These are phyloP conservation scores for Exaiptasia diaphana DNA, from an alignment of 64 coral and sea anemone species.

Conservation along the genomic window DNA sequence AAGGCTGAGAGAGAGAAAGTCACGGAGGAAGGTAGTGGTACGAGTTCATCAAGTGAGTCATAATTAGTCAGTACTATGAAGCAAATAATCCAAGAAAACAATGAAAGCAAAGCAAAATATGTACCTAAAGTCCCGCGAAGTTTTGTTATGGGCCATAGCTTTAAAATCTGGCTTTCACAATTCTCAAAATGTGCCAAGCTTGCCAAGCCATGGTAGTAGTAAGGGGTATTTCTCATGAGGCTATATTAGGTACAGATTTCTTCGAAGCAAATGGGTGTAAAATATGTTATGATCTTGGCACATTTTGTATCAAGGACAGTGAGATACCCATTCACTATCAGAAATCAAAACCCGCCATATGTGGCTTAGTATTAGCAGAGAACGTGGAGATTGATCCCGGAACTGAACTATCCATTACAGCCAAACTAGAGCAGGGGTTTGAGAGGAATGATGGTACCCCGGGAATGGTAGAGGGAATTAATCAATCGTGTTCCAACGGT, in stretches of 20 bases:
- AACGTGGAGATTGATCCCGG: slow-evolving; percentile 33
- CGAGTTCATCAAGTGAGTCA: too few species aligned
- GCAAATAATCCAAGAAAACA: too few species aligned
- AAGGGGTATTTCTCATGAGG: not conserved
- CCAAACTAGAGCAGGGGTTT: slow-evolving; percentile 24
- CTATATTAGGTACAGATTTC: slow-evolving; percentile 46
- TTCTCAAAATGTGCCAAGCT: not conserved
- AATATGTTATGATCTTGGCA: slow-evolving; percentile 56
- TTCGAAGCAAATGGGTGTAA: slow-evolving; percentile 16
- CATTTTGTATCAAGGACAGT: not conserved
- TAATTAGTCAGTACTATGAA: too few species aligned
- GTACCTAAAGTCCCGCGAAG: too few species aligned
- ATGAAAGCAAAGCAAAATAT: too few species aligned
- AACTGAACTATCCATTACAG: slow-evolving; percentile 14
- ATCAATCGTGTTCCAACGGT: too few species aligned
- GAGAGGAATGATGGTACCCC: slow-evolving; percentile 23
- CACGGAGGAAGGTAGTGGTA: slow-evolving; percentile 27
- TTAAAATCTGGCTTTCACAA: not conserved
- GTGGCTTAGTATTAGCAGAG: not conserved
- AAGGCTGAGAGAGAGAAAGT: slow-evolving; percentile 1
- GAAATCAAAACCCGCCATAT: not conserved
- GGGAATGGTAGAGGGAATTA: slow-evolving; percentile 20
- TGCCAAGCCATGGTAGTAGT: slow-evolving; percentile 26
- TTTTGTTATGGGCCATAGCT: not conserved
- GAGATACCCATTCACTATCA: slow-evolving; percentile 36